These are phyloP conservation scores for Apistogramma diplotaenia DNA, from an alignment of 2,113 vertebrate species.

Conservation along the genomic window DNA sequence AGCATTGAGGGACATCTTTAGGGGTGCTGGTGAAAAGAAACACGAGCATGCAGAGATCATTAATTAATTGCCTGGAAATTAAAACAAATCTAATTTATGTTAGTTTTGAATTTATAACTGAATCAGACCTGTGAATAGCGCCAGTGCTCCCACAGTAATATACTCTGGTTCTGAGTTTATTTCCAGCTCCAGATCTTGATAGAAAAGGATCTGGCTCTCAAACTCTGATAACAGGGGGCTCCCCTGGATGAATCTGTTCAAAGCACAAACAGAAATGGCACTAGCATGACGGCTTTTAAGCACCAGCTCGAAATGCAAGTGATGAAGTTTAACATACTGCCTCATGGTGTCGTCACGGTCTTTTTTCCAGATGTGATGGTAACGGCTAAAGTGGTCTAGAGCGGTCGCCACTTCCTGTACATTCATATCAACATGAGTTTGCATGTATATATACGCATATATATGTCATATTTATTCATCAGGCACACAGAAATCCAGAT, in stretches of 20 bases:
- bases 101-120: neutral
- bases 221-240: conserved; percentile 87
- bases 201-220: conserved; percentile 89
- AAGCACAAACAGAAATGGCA: neutral
- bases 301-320: neutral
- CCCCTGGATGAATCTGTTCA: conserved; percentile 71
- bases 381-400: conserved; percentile 82
- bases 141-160: conserved; percentile 85
- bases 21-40: conserved; percentile 73
- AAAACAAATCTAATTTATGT: neutral
- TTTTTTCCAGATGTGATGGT: conserved; percentile 90
- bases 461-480: neutral
- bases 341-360: conserved; percentile 84
- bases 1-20: conserved; percentile 85
- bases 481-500: neutral
- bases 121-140: conserved; percentile 86
- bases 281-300: neutral
- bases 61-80: neutral
- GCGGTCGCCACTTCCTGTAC: conserved; percentile 83
- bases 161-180: conserved; percentile 87
- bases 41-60: neutral
- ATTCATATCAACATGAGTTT: neutral
- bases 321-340: conserved; percentile 30
- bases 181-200: conserved; percentile 83
- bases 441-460: neutral